Base-by-base conservation (phyloP, 2,888 invertebrate species). In the Phaedon cochleariae region DNA sequence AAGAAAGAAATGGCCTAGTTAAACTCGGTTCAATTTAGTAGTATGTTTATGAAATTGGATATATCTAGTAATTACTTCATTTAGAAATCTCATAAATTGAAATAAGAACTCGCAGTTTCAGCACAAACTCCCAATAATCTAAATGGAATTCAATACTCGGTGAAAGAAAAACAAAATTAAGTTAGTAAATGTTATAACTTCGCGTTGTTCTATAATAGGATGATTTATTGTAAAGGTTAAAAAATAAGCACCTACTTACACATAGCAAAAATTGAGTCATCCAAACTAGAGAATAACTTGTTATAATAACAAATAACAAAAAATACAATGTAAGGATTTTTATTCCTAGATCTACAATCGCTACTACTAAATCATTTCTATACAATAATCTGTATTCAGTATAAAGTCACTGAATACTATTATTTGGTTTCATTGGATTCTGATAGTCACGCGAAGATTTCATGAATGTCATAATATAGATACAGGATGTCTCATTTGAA, bases 41-140 rank as follows among this genome's bases (percentile, higher is more conserved):
- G 15, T 15, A 41, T 87, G 86, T 87, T 86, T 86, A 86, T 86
- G 85, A 87, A 86, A 86, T 87, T 86, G 86, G 86, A 87, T 87
- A 86, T 86, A 86, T 86, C 82, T 85, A 86, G 86, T 86, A 86
- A 87, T 87, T 86, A 84, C 76, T 74, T 68, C 73, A 75, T 77
- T 76, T 76, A 69, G 73, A 66, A 74, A 71, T 69, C 68, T 70
- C 75, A 71, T 77, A 77, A 77, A 76, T 76, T 76, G 72, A 72
- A 74, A 74, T 76, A 76, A 76, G 74, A 72, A 69, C 71, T 29
- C 15, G 15, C 58, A 53, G 53, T 59, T 65, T 62, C 53, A 62
- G 57, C 62, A 57, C 57, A 45, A 54, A 58, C 26, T 22, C 22
- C 45, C 45, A 45, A 57, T 45, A 57, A 45, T 57, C 45, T 45